phyloP scores from a whole-genome alignment of 2,113 vertebrate genomes.

The Amblyopsis rosae region DNA sequence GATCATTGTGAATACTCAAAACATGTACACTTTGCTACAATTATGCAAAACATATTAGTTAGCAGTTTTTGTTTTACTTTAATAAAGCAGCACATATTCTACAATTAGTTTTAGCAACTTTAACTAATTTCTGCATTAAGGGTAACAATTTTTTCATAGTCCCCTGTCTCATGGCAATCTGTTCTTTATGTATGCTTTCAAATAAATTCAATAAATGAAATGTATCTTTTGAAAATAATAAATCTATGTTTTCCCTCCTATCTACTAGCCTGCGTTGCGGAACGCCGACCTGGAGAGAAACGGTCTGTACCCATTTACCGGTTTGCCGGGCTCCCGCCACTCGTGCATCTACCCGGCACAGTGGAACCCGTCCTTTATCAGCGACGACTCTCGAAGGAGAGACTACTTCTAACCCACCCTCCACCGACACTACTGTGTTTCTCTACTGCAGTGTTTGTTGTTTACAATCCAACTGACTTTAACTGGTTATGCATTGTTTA shows the following conservation, averaged over 20 bases:
- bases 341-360: conserved; percentile 97
- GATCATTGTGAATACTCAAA: not conserved
- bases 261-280: conserved; percentile 80
- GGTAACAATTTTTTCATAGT: too few relatives aligned
- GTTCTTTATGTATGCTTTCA: too few relatives aligned
- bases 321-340: conserved; percentile 92
- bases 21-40: not conserved
- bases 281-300: conserved; percentile 94
- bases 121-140: too few relatives aligned
- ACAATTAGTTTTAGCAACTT: too few relatives aligned
- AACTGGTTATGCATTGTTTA: not conserved
- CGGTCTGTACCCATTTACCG: conserved; percentile 90
- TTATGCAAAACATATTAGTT: too few relatives aligned
- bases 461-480: not conserved
- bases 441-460: not conserved
- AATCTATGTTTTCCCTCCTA: conserved; percentile 26
- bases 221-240: too few relatives aligned
- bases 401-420: conserved; percentile 88
- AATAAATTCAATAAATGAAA: too few relatives aligned
- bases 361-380: conserved; percentile 95
- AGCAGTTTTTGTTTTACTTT: too few relatives aligned
- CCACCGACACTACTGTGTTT: not conserved
- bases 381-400: conserved; percentile 92
- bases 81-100: too few relatives aligned
- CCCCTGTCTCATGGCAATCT: too few relatives aligned